Percentiles rank a stretch among this genome's conserved stretches.
phyloP scores from a whole-genome alignment of 2,797 vertebrate genomes.

The Galaxias olidus region DNA sequence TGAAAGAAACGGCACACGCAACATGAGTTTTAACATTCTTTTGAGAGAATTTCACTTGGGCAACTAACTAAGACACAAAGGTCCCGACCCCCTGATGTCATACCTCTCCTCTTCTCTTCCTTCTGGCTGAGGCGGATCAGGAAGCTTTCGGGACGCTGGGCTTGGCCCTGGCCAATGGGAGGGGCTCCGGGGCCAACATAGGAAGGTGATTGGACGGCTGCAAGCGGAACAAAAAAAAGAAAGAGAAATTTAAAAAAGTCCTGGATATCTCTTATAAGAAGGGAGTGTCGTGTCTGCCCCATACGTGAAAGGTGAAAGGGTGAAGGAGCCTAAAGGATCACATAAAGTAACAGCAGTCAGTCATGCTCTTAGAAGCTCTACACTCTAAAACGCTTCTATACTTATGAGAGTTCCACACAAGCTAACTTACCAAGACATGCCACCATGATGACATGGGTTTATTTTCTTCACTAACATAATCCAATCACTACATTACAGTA shows the following conservation, averaged over 20 bases:
- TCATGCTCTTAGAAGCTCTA: too few relatives aligned
- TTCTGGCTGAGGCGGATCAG: slow-evolving; percentile 85
- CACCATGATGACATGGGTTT: too few relatives aligned
- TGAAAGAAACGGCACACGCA: too few relatives aligned
- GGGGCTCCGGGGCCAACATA: slow-evolving; percentile 75
- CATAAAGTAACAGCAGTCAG: too few relatives aligned
- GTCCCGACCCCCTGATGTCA: slow-evolving; percentile 24
- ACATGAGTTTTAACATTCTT: background rate
- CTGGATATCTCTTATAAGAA: too few relatives aligned
- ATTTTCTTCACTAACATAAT: too few relatives aligned
- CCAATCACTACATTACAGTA: too few relatives aligned
- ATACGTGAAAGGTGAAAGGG: background rate
- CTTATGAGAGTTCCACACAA: too few relatives aligned
- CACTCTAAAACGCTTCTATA: too few relatives aligned
- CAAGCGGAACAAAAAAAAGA: slow-evolving; percentile 11
- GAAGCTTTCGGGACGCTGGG: slow-evolving; percentile 88
- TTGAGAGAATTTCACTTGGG: background rate
- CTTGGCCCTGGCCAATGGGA: slow-evolving; percentile 73
- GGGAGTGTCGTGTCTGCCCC: too few relatives aligned
- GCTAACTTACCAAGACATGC: too few relatives aligned
- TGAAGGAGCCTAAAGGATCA: background rate
- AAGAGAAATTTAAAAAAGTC: slow-evolving; percentile 30
- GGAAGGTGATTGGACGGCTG: slow-evolving; percentile 77
- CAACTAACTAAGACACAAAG: background rate
- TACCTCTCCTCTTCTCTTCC: slow-evolving; percentile 89